Percentiles rank a stretch among this genome's conserved stretches.
Evolutionary conservation across 2,113 vertebrate species (phyloP).

Genomic region (Cyanoderma ruficeps): DNA sequence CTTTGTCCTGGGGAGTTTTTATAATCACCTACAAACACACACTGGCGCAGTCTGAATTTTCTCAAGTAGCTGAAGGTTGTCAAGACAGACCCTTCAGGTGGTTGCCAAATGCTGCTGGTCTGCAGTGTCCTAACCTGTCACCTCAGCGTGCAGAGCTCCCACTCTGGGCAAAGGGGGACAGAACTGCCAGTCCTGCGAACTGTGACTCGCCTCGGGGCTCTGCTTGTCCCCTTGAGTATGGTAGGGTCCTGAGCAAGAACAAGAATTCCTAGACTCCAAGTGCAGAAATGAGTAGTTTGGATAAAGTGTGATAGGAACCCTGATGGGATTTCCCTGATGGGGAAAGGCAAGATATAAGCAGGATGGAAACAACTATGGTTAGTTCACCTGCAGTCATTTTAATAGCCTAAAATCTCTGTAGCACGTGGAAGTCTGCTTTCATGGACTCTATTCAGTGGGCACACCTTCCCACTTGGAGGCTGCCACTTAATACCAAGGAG

Average conservation of each 20-base stretch:
- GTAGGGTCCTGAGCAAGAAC: neutral
- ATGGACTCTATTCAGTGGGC: neutral
- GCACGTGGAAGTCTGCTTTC: neutral
- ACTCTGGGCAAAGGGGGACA: neutral
- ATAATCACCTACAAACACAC: neutral
- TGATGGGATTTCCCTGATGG: neutral
- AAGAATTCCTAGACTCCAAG: neutral
- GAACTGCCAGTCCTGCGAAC: neutral
- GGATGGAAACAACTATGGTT: neutral
- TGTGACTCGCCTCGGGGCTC: rapidly evolving
- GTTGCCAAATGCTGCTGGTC: neutral
- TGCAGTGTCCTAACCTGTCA: neutral
- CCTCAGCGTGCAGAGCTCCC: neutral
- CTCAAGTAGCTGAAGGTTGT: neutral
- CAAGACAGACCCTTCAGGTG: neutral
- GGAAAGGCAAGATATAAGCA: neutral
- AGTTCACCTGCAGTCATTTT: neutral
- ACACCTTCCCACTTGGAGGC: neutral
- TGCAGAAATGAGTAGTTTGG: neutral
- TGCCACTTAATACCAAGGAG: neutral
- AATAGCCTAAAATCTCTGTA: neutral
- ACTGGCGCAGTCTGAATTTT: neutral
- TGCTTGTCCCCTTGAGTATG: neutral
- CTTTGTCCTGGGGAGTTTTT: neutral
- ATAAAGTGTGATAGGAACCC: neutral